Conservation (phyloP, 2,888 invertebrate genomes). For the Rambutsinella grinnellia region DNA sequence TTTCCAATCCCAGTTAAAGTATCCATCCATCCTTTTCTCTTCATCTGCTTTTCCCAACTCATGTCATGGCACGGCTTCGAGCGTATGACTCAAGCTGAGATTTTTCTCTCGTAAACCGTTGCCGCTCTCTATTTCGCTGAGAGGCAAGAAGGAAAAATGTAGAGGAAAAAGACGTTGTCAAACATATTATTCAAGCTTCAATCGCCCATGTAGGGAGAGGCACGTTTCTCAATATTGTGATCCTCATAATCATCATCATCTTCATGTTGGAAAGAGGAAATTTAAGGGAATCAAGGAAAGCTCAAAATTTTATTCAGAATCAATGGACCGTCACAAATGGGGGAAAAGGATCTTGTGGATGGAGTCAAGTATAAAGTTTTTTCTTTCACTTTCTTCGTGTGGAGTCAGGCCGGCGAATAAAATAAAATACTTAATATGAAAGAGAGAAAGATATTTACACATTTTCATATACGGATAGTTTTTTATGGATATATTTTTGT, state of each 20-base stretch:
- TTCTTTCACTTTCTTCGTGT: background rate
- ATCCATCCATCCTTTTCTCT: background rate
- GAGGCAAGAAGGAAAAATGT: background rate
- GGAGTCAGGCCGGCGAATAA: background rate
- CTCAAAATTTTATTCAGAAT: slow-evolving; percentile 63
- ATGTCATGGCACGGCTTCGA: slow-evolving; percentile 9
- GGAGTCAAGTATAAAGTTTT: slow-evolving; percentile 3
- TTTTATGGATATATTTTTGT: background rate
- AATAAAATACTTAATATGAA: slow-evolving; percentile 27
- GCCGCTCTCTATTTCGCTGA: background rate
- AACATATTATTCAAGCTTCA: slow-evolving; percentile 27
- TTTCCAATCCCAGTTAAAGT: background rate
- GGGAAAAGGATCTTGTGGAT: slow-evolving; percentile 47
- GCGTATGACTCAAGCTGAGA: slow-evolving; percentile 3
- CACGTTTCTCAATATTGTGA: slow-evolving; percentile 9
- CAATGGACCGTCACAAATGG: slow-evolving; percentile 63
- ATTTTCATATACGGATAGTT: background rate
- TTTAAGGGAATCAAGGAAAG: slow-evolving; percentile 51
- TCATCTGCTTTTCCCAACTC: slow-evolving; percentile 8
- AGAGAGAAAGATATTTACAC: background rate
- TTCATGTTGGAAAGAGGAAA: slow-evolving; percentile 32
- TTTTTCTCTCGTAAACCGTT: background rate
- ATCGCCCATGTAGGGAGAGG: background rate
- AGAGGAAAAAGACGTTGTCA: slow-evolving; percentile 24
- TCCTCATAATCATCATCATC: slow-evolving; percentile 18